These are phyloP conservation scores for Aegotheles bennettii DNA, from an alignment of 2,113 vertebrate species.

Conservation along the genomic window DNA sequence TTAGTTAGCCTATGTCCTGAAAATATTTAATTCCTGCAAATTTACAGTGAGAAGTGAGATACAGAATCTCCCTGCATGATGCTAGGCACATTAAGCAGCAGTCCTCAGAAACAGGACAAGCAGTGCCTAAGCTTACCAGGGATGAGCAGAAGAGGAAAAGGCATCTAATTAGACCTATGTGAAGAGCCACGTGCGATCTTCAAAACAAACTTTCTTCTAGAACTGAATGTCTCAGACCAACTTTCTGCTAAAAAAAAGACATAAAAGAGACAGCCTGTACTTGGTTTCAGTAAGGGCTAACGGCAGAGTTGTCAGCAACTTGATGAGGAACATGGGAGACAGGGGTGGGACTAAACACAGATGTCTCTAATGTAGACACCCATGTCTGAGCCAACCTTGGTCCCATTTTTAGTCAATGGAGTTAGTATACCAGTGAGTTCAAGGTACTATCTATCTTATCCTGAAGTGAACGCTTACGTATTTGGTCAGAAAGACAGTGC, in stretches of 20 bases:
- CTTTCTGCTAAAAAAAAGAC: not conserved
- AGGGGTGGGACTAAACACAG: accelerated
- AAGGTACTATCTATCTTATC: not conserved
- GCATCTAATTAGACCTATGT: not conserved
- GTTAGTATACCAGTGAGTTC: not conserved
- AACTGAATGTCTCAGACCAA: not conserved
- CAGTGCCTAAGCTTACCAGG: not conserved
- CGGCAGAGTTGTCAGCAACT: not conserved
- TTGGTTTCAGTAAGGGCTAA: not conserved
- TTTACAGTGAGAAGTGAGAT: not conserved
- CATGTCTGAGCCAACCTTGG: not conserved
- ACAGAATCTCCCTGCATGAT: not conserved
- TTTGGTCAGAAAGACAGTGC: not conserved
- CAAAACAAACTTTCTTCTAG: not conserved
- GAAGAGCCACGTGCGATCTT: not conserved
- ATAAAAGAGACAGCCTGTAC: not conserved
- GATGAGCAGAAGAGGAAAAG: not conserved
- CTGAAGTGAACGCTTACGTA: not conserved
- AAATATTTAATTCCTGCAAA: not conserved
- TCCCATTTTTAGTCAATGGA: not conserved
- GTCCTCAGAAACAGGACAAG: not conserved
- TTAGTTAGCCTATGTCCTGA: not conserved
- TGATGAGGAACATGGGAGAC: not conserved
- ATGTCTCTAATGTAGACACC: not conserved
- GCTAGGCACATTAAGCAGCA: not conserved